Conservation (phyloP, 2,113 vertebrate genomes). For the Microtus ochrogaster region DNA sequence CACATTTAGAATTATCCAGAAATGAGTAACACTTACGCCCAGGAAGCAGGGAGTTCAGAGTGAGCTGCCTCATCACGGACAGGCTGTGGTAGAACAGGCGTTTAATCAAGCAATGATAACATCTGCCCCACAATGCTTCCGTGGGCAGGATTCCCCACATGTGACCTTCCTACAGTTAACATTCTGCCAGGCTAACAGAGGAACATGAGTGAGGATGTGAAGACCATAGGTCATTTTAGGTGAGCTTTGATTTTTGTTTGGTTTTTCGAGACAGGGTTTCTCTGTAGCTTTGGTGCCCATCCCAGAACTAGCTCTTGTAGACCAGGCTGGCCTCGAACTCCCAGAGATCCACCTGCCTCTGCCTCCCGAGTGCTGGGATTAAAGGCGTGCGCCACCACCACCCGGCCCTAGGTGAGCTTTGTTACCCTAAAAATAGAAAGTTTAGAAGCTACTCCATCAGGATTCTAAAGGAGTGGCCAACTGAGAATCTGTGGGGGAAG, state of each 20-base stretch:
- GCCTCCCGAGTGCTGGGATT: too few relatives aligned
- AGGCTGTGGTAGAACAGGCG: not conserved
- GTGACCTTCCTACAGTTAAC: conserved; percentile 54
- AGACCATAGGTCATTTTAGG: not conserved
- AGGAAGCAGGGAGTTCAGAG: not conserved
- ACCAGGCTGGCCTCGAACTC: too few relatives aligned
- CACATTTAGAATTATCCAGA: not conserved
- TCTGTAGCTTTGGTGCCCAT: too few relatives aligned
- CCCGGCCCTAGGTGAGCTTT: conserved; percentile 35
- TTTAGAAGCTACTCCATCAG: not conserved
- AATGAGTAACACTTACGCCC: not conserved
- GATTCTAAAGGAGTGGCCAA: not conserved
- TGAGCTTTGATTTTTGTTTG: too few relatives aligned
- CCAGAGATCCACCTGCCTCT: too few relatives aligned
- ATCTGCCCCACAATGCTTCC: conserved; percentile 11
- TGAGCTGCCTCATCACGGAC: not conserved
- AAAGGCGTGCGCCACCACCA: too few relatives aligned
- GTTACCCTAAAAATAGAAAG: conserved; percentile 38
- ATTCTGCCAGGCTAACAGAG: conserved; percentile 1
- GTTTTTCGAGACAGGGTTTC: too few relatives aligned
- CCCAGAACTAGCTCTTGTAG: too few relatives aligned
- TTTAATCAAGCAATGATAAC: conserved; percentile 56
- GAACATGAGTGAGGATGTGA: conserved; percentile 30
- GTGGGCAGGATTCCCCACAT: not conserved
- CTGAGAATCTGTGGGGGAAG: not conserved